Conservation (phyloP, 2,888 invertebrate genomes). For the Dryococelus australis region DNA sequence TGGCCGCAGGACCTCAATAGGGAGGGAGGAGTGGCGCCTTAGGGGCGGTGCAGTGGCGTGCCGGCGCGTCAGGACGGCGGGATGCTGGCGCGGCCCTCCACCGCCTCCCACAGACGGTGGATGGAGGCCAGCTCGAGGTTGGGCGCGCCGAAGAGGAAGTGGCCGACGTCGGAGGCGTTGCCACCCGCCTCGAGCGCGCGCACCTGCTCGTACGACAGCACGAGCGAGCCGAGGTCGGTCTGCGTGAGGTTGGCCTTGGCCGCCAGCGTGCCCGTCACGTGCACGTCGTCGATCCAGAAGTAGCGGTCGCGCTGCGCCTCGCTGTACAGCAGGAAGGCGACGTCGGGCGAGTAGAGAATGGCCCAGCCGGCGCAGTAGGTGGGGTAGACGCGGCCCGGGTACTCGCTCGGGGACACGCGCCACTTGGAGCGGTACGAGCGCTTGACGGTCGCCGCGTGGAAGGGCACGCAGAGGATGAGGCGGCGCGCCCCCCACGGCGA, state of each 20-base stretch:
- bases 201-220: conserved; percentile 56
- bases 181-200: conserved; percentile 50
- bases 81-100: conserved; percentile 26
- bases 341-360: conserved; percentile 72
- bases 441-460: conserved; percentile 62
- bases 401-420: conserved; percentile 75
- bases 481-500: conserved; percentile 65
- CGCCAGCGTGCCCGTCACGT: conserved; percentile 74
- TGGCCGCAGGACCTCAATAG: background rate
- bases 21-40: background rate
- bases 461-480: conserved; percentile 70
- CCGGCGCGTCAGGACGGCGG: conserved; percentile 11
- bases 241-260: conserved; percentile 65
- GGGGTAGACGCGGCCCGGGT: conserved; percentile 70
- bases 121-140: conserved; percentile 62
- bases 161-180: conserved; percentile 51
- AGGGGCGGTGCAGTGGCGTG: background rate
- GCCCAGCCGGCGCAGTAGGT: conserved; percentile 79
- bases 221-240: conserved; percentile 61
- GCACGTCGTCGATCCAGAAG: conserved; percentile 88
- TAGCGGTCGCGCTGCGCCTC: conserved; percentile 69
- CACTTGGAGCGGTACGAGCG: conserved; percentile 72
- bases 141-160: conserved; percentile 65
- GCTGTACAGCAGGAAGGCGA: conserved; percentile 64
- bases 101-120: conserved; percentile 61